phyloP scores from a whole-genome alignment of 2,113 vertebrate genomes.

The Sarotherodon lohbergeri region DNA sequence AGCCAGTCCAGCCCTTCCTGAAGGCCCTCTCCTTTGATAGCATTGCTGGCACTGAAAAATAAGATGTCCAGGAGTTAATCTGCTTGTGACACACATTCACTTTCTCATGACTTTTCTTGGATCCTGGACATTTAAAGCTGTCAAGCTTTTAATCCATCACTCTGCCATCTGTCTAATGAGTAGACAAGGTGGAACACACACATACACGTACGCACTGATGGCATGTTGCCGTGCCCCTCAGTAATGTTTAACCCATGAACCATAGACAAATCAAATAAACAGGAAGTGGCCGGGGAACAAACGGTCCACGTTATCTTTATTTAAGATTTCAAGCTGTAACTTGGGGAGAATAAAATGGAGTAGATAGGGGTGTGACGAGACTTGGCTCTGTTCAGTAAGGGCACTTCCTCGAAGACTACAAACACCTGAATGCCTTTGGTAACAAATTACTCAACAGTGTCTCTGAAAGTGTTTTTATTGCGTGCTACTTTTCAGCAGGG shows the following conservation, averaged over 20 bases:
- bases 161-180: conserved; percentile 56
- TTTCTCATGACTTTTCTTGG: conserved; percentile 32
- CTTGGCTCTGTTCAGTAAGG: neutral
- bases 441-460: neutral
- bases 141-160: conserved; percentile 36
- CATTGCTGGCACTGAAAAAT: conserved; percentile 87
- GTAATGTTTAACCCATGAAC: conserved; percentile 14
- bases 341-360: neutral
- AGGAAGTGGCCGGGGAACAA: neutral
- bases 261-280: neutral
- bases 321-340: neutral
- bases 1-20: conserved; percentile 97
- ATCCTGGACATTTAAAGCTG: conserved; percentile 23
- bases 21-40: conserved; percentile 91
- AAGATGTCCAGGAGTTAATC: conserved; percentile 10
- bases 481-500: neutral
- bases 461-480: neutral
- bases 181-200: conserved; percentile 9
- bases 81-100: conserved; percentile 1
- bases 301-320: neutral
- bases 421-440: neutral
- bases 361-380: neutral
- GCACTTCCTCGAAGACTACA: neutral
- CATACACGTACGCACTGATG: neutral
- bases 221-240: neutral